Conservation (phyloP, 2,113 vertebrate genomes). For the Myrmophylax atrothorax region DNA sequence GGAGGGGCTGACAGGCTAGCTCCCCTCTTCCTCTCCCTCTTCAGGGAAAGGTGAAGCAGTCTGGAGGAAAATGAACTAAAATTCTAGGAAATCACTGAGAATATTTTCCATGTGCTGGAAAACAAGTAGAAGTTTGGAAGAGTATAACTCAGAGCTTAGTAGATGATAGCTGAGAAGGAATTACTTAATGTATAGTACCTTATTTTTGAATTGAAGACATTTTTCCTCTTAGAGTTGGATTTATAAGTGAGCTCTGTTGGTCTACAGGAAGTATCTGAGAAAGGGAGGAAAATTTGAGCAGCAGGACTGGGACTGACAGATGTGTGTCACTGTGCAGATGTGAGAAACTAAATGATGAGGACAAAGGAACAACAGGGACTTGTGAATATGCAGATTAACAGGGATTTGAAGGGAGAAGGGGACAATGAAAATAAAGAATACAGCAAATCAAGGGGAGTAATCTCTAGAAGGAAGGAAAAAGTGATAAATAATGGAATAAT, state of each 20-base stretch:
- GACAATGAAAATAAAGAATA: background rate
- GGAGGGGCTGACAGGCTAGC: background rate
- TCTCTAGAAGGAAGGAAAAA: background rate
- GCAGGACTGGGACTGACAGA: background rate
- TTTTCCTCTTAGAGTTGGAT: background rate
- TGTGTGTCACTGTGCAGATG: background rate
- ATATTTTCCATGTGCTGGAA: rapidly evolving
- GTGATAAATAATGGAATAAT: background rate
- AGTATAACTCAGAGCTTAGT: background rate
- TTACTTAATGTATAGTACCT: background rate
- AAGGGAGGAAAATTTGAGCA: background rate
- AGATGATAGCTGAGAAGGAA: background rate
- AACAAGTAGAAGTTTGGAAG: background rate
- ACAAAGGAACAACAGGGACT: background rate
- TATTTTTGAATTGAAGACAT: background rate
- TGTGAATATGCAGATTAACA: background rate
- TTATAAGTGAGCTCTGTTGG: background rate
- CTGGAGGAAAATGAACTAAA: background rate
- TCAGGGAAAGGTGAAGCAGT: background rate
- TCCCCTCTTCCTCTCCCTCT: background rate
- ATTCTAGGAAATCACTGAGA: background rate
- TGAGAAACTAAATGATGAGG: background rate
- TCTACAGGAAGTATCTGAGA: background rate
- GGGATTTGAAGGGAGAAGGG: background rate
- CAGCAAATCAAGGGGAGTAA: background rate